Percentiles rank a stretch among this genome's conserved stretches.
Evolutionary conservation across 2,797 vertebrate genomes (phyloP).

Genomic region (Glossophaga mutica): DNA sequence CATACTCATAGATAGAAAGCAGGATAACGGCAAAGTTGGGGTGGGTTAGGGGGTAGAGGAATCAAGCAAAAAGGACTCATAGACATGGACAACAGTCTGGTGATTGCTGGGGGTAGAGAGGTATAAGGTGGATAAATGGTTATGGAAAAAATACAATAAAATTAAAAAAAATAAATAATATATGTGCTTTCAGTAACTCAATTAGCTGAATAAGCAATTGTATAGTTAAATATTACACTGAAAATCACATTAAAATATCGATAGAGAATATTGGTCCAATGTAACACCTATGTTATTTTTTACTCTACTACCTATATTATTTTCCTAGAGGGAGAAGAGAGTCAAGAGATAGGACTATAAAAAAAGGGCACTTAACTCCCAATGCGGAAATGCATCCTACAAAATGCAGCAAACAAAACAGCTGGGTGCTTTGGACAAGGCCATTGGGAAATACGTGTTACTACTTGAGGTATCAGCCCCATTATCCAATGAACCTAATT

Average conservation of each 20-base stretch:
- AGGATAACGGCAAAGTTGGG: not conserved
- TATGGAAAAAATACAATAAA: not conserved
- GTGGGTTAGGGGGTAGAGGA: not conserved
- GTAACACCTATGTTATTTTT: not conserved
- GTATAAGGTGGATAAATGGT: not conserved
- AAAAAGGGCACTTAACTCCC: not conserved
- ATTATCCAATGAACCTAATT: not conserved
- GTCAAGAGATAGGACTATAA: not conserved
- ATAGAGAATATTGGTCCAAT: not conserved
- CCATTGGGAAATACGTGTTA: not conserved
- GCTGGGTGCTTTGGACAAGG: not conserved
- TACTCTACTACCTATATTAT: not conserved
- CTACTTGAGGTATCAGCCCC: not conserved
- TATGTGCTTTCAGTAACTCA: not conserved
- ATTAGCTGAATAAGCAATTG: not conserved
- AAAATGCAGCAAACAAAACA: not conserved
- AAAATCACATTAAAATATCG: not conserved
- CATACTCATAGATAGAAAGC: not conserved
- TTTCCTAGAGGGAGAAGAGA: not conserved
- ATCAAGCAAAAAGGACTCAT: not conserved
- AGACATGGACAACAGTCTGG: not conserved
- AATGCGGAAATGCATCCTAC: not conserved
- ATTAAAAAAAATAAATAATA: not conserved
- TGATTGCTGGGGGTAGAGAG: not conserved
- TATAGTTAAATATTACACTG: not conserved